Percentiles rank a stretch among this genome's conserved stretches.
These are phyloP conservation scores for Anorthoa munda DNA, from an alignment of 2,888 invertebrate genomes.

Conservation along the genomic window DNA sequence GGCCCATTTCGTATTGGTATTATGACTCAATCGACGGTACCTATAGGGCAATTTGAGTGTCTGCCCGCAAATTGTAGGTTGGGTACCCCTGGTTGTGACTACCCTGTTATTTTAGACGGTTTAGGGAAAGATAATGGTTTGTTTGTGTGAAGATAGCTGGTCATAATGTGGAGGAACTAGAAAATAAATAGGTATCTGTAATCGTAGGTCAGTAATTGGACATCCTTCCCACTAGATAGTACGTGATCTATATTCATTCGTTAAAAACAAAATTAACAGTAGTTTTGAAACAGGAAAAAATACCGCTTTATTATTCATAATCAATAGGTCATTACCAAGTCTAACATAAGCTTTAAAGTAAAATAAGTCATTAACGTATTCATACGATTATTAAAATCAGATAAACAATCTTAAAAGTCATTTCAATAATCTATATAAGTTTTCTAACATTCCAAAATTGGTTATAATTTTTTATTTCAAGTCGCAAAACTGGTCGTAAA, in stretches of 20 bases:
- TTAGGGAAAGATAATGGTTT: slow-evolving; percentile 30
- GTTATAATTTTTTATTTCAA: background rate
- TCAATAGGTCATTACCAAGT: background rate
- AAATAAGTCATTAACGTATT: background rate
- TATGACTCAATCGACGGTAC: slow-evolving; percentile 87
- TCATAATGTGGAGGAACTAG: background rate
- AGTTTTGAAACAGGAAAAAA: background rate
- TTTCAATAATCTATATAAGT: background rate
- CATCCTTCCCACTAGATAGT: background rate
- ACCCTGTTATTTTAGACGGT: slow-evolving; percentile 58
- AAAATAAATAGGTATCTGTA: background rate
- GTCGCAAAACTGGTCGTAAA: slow-evolving; percentile 7
- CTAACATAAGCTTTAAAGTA: background rate
- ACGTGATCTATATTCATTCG: background rate
- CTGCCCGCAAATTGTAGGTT: slow-evolving; percentile 84
- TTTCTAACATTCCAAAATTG: background rate
- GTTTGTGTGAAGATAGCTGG: slow-evolving; percentile 3
- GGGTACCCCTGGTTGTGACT: slow-evolving; percentile 72
- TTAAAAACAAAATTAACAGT: background rate
- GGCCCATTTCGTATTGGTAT: slow-evolving; percentile 76
- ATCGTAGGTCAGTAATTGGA: slow-evolving; percentile 2
- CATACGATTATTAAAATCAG: background rate
- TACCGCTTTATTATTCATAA: background rate
- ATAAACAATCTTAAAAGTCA: background rate
- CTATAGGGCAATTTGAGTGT: slow-evolving; percentile 80